These are phyloP conservation scores for Drosophila multiciliata DNA, from an alignment of 2,888 invertebrate species.

Conservation along the genomic window DNA sequence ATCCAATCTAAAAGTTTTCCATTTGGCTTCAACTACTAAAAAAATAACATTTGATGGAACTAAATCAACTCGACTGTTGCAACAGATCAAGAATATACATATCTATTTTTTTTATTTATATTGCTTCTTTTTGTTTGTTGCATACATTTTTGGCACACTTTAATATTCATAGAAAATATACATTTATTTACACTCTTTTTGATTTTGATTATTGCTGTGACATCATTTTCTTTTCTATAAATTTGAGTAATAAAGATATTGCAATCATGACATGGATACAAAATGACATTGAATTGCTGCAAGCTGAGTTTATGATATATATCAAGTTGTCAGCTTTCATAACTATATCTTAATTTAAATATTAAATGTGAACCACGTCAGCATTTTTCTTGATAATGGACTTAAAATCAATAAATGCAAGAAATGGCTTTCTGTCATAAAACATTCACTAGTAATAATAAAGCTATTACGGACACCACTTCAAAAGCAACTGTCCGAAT, in stretches of 20 bases:
- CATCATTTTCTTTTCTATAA: not conserved
- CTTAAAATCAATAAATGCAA: constrained; percentile 35
- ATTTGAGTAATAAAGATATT: not conserved
- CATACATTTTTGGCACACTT: not conserved
- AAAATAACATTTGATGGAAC: too few relatives aligned
- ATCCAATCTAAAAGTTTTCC: not conserved
- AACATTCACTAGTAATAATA: constrained; percentile 9
- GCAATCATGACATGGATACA: not conserved
- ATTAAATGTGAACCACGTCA: constrained; percentile 11
- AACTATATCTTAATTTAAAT: not conserved
- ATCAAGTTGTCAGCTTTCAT: not conserved
- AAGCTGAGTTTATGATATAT: not conserved
- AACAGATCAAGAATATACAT: not conserved
- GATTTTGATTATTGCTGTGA: not conserved
- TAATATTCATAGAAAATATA: not conserved
- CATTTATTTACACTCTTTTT: not conserved
- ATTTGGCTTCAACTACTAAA: not conserved
- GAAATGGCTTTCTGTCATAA: constrained; percentile 29
- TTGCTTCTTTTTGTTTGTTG: not conserved
- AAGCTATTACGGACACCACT: constrained; percentile 4
- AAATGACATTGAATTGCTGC: not conserved
- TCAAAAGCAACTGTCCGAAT: constrained; percentile 2
- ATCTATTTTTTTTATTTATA: too few relatives aligned
- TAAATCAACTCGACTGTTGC: not conserved
- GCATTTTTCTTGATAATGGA: constrained; percentile 36